These are phyloP conservation scores for Pyrocoelia pectoralis DNA, from an alignment of 2,888 invertebrate species.

Conservation along the genomic window DNA sequence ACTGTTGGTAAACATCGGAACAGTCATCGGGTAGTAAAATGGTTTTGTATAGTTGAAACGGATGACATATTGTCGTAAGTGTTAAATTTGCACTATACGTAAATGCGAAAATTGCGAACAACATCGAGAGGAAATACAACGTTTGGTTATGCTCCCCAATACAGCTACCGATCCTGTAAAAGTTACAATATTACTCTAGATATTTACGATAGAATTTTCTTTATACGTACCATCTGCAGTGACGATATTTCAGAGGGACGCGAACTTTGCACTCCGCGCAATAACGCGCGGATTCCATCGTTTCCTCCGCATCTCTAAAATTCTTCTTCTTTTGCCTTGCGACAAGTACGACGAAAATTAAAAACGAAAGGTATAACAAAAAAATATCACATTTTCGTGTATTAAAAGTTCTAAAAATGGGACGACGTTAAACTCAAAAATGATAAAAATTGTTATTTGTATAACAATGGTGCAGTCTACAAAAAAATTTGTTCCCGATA, in stretches of 20 bases:
- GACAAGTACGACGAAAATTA: slow-evolving; percentile 58
- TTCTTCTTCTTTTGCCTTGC: slow-evolving; percentile 45
- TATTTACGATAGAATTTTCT: too few relatives aligned
- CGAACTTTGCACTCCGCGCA: slow-evolving; percentile 86
- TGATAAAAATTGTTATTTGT: slow-evolving; percentile 68
- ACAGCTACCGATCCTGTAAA: slow-evolving; percentile 81
- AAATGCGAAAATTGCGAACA: slow-evolving; percentile 72
- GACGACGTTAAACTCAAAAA: slow-evolving; percentile 77
- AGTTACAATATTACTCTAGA: too few relatives aligned
- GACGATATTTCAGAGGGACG: slow-evolving; percentile 79
- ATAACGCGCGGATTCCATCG: slow-evolving; percentile 61
- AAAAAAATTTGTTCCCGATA: slow-evolving; percentile 74
- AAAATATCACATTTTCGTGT: slow-evolving; percentile 69
- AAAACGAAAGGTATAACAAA: slow-evolving; percentile 62
- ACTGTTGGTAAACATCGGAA: slow-evolving; percentile 81
- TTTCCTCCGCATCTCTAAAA: slow-evolving; percentile 64
- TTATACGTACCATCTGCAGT: slow-evolving; percentile 86
- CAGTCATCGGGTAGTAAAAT: slow-evolving; percentile 85
- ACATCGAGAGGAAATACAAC: slow-evolving; percentile 74
- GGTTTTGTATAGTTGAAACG: slow-evolving; percentile 70
- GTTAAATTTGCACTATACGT: slow-evolving; percentile 81
- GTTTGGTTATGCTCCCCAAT: slow-evolving; percentile 81
- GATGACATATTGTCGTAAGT: slow-evolving; percentile 87
- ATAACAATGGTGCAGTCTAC: slow-evolving; percentile 78
- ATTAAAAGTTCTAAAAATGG: slow-evolving; percentile 74